A percentile compares a stretch with the other conserved stretches of the same genome.
Evolutionary conservation across 2,113 vertebrate genomes (phyloP).

Genomic region (Spermophilus dauricus): DNA sequence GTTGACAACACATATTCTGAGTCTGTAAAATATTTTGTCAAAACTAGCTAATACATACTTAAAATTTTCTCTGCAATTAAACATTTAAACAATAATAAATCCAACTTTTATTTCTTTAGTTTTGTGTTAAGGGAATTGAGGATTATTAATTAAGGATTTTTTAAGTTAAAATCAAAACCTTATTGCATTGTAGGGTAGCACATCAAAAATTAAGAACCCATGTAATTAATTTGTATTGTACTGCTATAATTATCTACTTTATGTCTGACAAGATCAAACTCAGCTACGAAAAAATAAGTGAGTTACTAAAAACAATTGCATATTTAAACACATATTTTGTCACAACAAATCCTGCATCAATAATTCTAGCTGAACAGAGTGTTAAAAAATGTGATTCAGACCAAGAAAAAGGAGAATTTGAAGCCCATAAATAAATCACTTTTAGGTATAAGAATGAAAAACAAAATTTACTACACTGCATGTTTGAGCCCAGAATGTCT

Average conservation of each 20-base stretch:
- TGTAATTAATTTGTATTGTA: slow-evolving; percentile 76
- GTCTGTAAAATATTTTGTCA: slow-evolving; percentile 12
- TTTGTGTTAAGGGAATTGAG: slow-evolving; percentile 17
- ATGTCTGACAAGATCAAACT: slow-evolving; percentile 66
- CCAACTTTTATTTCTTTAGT: background rate
- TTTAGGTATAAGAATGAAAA: background rate
- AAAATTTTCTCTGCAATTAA: slow-evolving; percentile 45
- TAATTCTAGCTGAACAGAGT: background rate
- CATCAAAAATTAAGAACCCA: slow-evolving; percentile 64
- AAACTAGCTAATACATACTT: background rate
- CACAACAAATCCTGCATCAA: slow-evolving; percentile 29
- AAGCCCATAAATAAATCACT: slow-evolving; percentile 55
- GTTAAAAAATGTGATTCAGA: slow-evolving; percentile 53
- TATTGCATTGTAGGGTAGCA: background rate
- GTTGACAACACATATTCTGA: background rate
- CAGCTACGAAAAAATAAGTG: slow-evolving; percentile 46
- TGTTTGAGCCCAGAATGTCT: background rate
- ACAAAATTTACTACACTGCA: background rate
- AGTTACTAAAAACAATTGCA: slow-evolving; percentile 69
- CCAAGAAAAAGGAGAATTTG: background rate
- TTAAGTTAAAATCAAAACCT: slow-evolving; percentile 32
- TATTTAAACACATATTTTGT: slow-evolving; percentile 66
- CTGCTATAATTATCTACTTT: slow-evolving; percentile 55
- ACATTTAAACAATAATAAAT: slow-evolving; percentile 55
- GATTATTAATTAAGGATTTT: slow-evolving; percentile 15